Evolutionary conservation across 2,888 invertebrate species (phyloP), one percentile per base, ranked within the genome.

Genomic region (Polyommatus iphigenia): DNA sequence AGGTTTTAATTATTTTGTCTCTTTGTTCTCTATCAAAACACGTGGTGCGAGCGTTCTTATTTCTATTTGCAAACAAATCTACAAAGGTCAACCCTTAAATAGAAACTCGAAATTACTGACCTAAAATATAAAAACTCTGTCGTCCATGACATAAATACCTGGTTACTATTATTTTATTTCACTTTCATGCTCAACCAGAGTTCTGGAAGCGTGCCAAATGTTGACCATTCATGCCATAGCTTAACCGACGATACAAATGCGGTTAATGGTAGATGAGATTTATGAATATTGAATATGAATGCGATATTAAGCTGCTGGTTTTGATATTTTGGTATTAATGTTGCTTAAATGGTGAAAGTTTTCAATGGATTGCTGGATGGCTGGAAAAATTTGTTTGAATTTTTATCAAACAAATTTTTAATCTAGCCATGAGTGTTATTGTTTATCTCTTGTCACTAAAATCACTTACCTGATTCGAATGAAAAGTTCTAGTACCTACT

Each of bases 111-210:
- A 67, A 67, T 29, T 18, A 32, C 67, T 62, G 62, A 59, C 59
- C 59, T 59, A 59, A 24, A 62, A 62, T 62, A 62, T 62, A 62
- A 67, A 67, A 67, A 67, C 6, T 6, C 67, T 72, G 80, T 80
- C 84, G 89, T 82, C 91, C 91, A 80, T 91, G 92, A 90, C 92
- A 90, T 87, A 85, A 73, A 88, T 89, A 83, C 79, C 82, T 82
- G 80, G 78, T 79, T 76, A n/a, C 79, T 83, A 79, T 79, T 88
- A 84, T 82, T 82, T 85, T 86, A 85, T 86, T 85, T 85, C 83
- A 88, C 87, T 90, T 89, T 87, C 86, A 85, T 84, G 76, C 78
- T 32, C 71, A 32, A 71, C 18, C 36, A 7, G n/a, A 36, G 36
- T 83, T 87, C 62, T 94, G 91, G 91, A 89, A 79, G 80, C 79